These are phyloP conservation scores for Trichopria drosophilae DNA, from an alignment of 2,888 invertebrate species.

Conservation along the genomic window DNA sequence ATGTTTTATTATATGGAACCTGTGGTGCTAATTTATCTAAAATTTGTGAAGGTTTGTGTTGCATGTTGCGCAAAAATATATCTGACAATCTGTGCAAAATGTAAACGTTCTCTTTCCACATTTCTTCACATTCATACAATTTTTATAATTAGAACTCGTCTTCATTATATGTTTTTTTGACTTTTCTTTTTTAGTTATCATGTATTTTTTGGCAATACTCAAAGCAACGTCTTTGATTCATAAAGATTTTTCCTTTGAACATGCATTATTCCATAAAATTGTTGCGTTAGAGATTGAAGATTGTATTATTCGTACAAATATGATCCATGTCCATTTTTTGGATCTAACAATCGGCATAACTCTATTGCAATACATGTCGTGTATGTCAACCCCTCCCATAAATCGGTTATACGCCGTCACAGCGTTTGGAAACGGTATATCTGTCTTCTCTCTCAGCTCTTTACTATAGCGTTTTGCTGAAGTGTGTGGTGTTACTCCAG, in stretches of 20 bases:
- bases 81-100: too few species aligned
- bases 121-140: too few species aligned
- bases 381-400: slow-evolving; percentile 1
- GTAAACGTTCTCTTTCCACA: too few species aligned
- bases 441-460: background rate
- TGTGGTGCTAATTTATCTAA: too few species aligned
- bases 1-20: too few species aligned
- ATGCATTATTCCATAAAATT: slow-evolving; percentile 3
- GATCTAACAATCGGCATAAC: slow-evolving; percentile 3
- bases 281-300: slow-evolving; percentile 6
- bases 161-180: too few species aligned
- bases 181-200: slow-evolving; percentile 26
- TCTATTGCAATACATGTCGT: slow-evolving; percentile 5
- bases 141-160: too few species aligned
- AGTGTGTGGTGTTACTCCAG: too few species aligned
- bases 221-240: background rate
- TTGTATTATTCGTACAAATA: slow-evolving; percentile 7
- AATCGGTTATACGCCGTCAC: slow-evolving; percentile 6
- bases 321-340: slow-evolving; percentile 12
- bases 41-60: too few species aligned
- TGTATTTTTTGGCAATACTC: background rate
- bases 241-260: background rate
- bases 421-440: background rate
- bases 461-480: too few species aligned
- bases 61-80: too few species aligned